These are phyloP conservation scores for Neodiprion fabricii DNA, from an alignment of 1,140 invertebrate species.

Conservation along the genomic window DNA sequence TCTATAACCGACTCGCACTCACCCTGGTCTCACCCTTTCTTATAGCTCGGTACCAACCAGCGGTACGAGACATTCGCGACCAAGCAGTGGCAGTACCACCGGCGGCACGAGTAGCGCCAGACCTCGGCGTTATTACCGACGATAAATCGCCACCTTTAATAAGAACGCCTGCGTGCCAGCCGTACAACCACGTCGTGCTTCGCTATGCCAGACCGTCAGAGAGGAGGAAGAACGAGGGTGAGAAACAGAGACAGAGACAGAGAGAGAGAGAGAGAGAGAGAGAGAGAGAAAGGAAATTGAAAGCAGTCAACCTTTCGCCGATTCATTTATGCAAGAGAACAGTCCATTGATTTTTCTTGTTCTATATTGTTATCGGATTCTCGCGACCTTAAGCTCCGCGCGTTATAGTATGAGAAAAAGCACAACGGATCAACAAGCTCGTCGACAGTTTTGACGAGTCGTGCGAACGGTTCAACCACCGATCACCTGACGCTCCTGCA, in stretches of 20 bases:
- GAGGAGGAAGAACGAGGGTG: neutral
- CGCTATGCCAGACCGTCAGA: constrained; percentile 1
- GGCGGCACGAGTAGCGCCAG: neutral
- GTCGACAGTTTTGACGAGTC: neutral
- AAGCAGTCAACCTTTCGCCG: constrained; percentile 9
- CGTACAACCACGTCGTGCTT: neutral
- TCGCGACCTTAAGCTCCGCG: too few species aligned
- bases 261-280: constrained; percentile 16
- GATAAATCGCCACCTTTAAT: constrained; percentile 62
- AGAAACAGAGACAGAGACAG: neutral
- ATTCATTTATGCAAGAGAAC: too few species aligned
- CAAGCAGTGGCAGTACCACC: constrained; percentile 49
- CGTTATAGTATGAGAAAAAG: neutral
- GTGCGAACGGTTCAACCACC: neutral
- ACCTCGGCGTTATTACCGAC: constrained; percentile 54
- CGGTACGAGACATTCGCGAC: constrained; percentile 39
- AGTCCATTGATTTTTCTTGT: too few species aligned
- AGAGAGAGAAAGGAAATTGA: constrained; percentile 22
- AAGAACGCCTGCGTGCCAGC: constrained; percentile 41
- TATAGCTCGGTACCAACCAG: neutral
- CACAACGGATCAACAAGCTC: neutral
- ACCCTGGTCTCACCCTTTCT: too few species aligned
- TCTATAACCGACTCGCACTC: neutral
- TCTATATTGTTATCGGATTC: too few species aligned
- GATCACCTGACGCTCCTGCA: neutral